Evolutionary conservation across 2,113 vertebrate genomes (phyloP).

Genomic region (Eclectus roratus): DNA sequence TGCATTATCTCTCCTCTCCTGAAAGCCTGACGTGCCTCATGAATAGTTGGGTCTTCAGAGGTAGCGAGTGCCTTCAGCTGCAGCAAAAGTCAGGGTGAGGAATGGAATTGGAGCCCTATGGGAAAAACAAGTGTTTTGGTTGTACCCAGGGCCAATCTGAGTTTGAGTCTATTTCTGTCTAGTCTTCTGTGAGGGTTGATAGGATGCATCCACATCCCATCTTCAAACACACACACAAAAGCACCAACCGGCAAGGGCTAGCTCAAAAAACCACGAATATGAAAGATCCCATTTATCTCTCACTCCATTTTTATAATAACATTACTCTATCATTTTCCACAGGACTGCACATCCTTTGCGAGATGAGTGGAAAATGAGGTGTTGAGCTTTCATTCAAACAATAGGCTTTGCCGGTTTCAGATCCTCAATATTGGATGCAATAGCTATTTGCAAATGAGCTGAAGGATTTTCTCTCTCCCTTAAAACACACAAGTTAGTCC

Average conservation of each 20-base stretch:
- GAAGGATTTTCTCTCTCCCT: not conserved
- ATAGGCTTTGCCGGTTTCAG: not conserved
- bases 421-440: not conserved
- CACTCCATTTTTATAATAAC: not conserved
- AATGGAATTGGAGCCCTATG: not conserved
- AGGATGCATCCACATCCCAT: not conserved
- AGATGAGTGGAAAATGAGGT: slow-evolving; percentile 1
- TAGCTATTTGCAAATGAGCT: not conserved
- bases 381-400: slow-evolving; percentile 9
- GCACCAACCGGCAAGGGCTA: not conserved
- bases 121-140: not conserved
- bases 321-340: not conserved
- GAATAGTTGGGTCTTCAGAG: not conserved
- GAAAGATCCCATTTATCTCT: not conserved
- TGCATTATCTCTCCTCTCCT: slow-evolving; percentile 12
- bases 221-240: not conserved
- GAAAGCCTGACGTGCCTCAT: not conserved
- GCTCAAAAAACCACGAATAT: not conserved
- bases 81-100: not conserved
- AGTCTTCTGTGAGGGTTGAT: not conserved
- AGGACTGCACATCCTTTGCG: not conserved
- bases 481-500: not conserved
- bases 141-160: rapidly evolving
- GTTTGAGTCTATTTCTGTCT: not conserved
- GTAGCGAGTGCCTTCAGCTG: not conserved